A percentile compares a stretch with the other conserved stretches of the same genome.
Evolutionary conservation across 2,888 invertebrate genomes (phyloP).

Genomic region (Drosophila neotestacea): DNA sequence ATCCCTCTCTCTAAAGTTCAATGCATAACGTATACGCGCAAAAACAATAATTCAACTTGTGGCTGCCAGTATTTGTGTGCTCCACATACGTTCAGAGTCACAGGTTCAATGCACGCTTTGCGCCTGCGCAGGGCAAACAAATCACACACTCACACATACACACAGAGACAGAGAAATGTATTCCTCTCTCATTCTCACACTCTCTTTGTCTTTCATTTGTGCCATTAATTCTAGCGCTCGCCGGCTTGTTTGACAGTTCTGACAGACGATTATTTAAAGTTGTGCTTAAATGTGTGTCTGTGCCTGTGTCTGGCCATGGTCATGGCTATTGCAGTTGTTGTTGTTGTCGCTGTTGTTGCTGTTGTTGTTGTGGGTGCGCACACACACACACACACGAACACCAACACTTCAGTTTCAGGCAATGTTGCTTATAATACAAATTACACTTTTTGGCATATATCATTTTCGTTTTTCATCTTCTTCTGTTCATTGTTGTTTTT

Average conservation of each 20-base stretch:
- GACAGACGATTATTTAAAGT: conserved; percentile 86
- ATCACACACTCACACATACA: conserved; percentile 57
- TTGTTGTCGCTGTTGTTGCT: conserved; percentile 11
- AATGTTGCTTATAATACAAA: conserved; percentile 68
- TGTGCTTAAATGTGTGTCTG: conserved; percentile 79
- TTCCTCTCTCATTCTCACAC: conserved; percentile 18
- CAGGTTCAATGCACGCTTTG: conserved; percentile 80
- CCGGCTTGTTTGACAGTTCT: conserved; percentile 86
- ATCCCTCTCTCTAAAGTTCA: conserved; percentile 6
- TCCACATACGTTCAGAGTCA: conserved; percentile 70
- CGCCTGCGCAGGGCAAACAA: conserved; percentile 78
- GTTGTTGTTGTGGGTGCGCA: conserved; percentile 47
- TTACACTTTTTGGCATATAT: conserved; percentile 79
- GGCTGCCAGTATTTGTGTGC: conserved; percentile 59
- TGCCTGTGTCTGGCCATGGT: conserved; percentile 45
- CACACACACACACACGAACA: neutral
- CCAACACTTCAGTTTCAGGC: conserved; percentile 36
- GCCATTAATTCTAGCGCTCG: conserved; percentile 85
- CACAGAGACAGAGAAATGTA: conserved; percentile 30
- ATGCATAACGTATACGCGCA: conserved; percentile 52
- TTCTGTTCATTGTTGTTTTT: conserved; percentile 17
- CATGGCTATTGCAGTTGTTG: conserved; percentile 54
- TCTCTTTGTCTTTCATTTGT: conserved; percentile 40
- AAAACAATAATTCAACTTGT: conserved; percentile 78
- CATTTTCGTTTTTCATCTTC: conserved; percentile 44